phyloP scores from a whole-genome alignment of 2,797 vertebrate genomes.

The Neosalanx taihuensis region DNA sequence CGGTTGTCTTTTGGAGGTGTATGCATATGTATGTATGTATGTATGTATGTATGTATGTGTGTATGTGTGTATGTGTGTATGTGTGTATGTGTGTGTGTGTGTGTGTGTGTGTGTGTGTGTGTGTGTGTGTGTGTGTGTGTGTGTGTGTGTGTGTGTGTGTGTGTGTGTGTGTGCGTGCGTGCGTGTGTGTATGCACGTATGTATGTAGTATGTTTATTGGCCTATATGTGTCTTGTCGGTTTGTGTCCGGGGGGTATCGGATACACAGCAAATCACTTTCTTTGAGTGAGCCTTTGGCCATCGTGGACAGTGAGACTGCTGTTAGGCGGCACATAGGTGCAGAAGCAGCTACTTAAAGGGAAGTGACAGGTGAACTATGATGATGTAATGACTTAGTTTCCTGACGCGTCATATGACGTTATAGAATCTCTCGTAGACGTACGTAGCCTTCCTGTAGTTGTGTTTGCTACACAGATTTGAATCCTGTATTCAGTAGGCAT shows the following conservation, averaged over 20 bases:
- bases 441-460: neutral
- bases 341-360: conserved; percentile 29
- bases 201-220: no score
- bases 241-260: neutral
- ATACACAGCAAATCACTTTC: no score
- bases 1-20: conserved; percentile 43
- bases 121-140: neutral
- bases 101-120: neutral
- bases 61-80: no score
- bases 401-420: conserved; percentile 44
- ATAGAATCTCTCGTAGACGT: conserved; percentile 45
- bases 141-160: neutral
- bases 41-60: neutral
- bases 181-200: neutral
- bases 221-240: neutral
- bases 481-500: conserved; percentile 63
- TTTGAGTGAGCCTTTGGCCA: no score
- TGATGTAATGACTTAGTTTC: conserved; percentile 21
- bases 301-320: no score
- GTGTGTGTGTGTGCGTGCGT: neutral
- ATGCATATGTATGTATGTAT: neutral
- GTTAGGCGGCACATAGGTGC: neutral
- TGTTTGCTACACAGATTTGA: conserved; percentile 41
- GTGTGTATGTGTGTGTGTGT: neutral
- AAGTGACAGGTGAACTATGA: neutral